phyloP scores from a whole-genome alignment of 2,888 invertebrate species.

The Trachelus iudaicus region DNA sequence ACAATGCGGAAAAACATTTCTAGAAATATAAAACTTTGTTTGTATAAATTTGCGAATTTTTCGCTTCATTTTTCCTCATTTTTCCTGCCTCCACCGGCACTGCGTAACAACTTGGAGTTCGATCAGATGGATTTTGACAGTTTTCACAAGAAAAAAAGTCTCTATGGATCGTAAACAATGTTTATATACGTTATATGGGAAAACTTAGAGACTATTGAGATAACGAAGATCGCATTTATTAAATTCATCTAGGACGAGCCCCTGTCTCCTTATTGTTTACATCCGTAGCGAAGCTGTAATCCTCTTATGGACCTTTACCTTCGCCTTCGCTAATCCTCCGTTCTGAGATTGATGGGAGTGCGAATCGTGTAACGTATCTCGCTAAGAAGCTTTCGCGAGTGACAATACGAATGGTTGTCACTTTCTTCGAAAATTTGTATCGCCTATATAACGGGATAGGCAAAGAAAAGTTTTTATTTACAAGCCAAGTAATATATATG shows the following conservation, averaged over 20 bases:
- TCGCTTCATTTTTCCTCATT: neutral
- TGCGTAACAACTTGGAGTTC: neutral
- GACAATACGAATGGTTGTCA: neutral
- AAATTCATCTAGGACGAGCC: neutral
- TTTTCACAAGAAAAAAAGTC: neutral
- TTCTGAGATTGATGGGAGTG: neutral
- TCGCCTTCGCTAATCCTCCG: neutral
- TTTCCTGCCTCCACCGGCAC: neutral
- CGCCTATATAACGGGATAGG: neutral
- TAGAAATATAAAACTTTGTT: neutral
- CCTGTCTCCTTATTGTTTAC: neutral
- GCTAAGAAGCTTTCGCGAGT: neutral
- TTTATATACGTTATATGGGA: neutral
- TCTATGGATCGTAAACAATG: neutral
- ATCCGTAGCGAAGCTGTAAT: neutral
- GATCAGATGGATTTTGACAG: neutral
- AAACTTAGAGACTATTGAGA: neutral
- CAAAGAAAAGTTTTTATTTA: neutral
- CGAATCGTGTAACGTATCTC: neutral
- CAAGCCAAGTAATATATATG: too few species aligned
- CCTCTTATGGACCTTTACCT: neutral
- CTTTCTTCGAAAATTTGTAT: neutral
- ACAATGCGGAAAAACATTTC: neutral
- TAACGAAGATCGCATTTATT: neutral
- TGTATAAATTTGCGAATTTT: neutral